Conservation (phyloP, 2,888 invertebrate species). For the Drosophila trichaetosa region DNA sequence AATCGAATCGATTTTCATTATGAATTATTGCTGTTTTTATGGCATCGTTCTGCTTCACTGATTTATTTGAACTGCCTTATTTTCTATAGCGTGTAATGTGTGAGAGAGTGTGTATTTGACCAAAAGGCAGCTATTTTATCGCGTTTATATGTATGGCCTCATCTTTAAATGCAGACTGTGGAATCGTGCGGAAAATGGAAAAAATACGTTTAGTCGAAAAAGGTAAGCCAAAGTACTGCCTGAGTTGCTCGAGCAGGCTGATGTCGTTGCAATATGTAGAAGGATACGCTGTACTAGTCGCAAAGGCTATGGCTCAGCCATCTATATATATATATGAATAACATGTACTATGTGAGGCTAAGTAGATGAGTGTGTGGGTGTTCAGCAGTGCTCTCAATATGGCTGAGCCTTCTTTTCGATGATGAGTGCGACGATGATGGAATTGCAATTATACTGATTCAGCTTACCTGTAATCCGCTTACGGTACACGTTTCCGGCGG, state of each 20-base stretch:
- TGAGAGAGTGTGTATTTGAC: constrained; percentile 29
- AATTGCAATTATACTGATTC: constrained; percentile 77
- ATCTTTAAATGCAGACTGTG: constrained; percentile 70
- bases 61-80: constrained; percentile 54
- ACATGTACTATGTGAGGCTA: background rate
- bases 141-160: constrained; percentile 43
- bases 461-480: constrained; percentile 89
- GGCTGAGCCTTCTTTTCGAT: constrained; percentile 49
- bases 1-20: constrained; percentile 73
- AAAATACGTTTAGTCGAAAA: constrained; percentile 60
- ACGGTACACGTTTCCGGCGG: constrained; percentile 85
- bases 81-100: constrained; percentile 19
- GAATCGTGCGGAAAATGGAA: constrained; percentile 76
- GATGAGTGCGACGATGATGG: constrained; percentile 69
- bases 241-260: constrained; percentile 13
- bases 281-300: constrained; percentile 18
- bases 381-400: constrained; percentile 25
- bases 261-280: constrained; percentile 34
- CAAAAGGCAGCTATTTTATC: constrained; percentile 46
- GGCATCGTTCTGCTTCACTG: constrained; percentile 69
- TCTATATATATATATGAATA: constrained; percentile 8
- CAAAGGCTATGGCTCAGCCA: background rate
- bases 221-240: constrained; percentile 45
- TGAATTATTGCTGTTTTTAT: constrained; percentile 75
- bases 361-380: constrained; percentile 11